These are phyloP conservation scores for Bovichtus variegatus DNA, from an alignment of 2,797 vertebrate species.

Conservation along the genomic window DNA sequence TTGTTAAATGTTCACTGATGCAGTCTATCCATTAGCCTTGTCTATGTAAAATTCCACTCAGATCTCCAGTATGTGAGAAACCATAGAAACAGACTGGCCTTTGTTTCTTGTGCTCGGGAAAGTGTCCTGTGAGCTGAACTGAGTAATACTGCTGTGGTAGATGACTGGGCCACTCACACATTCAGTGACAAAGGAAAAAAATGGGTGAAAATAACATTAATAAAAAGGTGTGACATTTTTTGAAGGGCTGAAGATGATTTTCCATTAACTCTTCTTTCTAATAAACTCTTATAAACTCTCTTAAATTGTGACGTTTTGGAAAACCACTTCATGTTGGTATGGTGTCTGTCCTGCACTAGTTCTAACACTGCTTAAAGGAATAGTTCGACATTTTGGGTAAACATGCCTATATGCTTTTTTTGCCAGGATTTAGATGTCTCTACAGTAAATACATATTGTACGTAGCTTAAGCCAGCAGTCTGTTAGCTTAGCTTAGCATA, in stretches of 20 bases:
- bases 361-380: not conserved
- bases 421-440: not conserved
- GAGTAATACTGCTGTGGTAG: constrained; percentile 77
- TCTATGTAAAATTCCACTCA: constrained; percentile 75
- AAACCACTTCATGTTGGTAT: not conserved
- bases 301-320: constrained; percentile 19
- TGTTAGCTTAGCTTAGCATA: not conserved
- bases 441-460: not conserved
- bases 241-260: constrained; percentile 57
- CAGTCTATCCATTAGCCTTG: constrained; percentile 63
- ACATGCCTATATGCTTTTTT: not conserved
- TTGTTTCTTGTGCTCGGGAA: constrained; percentile 79
- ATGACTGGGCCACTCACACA: constrained; percentile 77
- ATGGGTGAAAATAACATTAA: constrained; percentile 68
- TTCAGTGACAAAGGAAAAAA: constrained; percentile 50
- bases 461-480: not conserved
- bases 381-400: not conserved
- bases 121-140: constrained; percentile 78
- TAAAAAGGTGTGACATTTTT: constrained; percentile 76
- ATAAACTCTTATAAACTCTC: constrained; percentile 52
- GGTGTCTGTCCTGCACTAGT: not conserved
- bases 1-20: constrained; percentile 59
- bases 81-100: constrained; percentile 82
- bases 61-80: constrained; percentile 80
- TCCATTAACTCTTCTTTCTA: constrained; percentile 50